Evolutionary conservation across 2,113 vertebrate genomes (phyloP).

Genomic region (Heterochromis multidens): DNA sequence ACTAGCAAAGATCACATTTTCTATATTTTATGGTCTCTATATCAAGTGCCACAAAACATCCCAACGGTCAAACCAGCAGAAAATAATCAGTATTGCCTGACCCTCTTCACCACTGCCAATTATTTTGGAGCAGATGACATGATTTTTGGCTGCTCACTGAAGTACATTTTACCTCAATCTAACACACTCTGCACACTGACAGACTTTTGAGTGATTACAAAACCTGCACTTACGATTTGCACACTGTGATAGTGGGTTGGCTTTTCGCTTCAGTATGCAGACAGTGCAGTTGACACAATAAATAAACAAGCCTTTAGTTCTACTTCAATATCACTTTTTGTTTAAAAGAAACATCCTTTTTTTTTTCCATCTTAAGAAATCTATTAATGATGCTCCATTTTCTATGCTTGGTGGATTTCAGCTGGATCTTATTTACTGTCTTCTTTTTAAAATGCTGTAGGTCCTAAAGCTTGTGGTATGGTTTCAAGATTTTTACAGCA

Average conservation of each 20-base stretch:
- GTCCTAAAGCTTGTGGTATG: neutral
- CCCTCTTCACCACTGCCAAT: neutral
- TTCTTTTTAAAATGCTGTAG: neutral
- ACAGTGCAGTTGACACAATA: neutral
- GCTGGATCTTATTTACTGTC: neutral
- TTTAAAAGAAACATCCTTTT: too few species aligned
- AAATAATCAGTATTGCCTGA: neutral
- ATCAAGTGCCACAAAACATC: neutral
- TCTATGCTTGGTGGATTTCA: slow-evolving; percentile 7
- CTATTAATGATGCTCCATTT: slow-evolving; percentile 10
- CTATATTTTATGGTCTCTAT: neutral
- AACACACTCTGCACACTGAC: neutral
- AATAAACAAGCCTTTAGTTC: neutral
- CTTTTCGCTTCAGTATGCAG: neutral
- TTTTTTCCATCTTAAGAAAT: slow-evolving; percentile 11
- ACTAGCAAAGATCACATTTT: neutral
- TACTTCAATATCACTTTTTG: neutral
- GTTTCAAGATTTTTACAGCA: neutral
- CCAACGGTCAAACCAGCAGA: neutral
- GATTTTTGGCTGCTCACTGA: neutral
- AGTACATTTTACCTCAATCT: neutral
- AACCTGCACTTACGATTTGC: neutral
- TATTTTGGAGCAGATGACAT: neutral
- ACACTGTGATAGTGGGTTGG: neutral
- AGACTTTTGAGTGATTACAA: neutral